These are phyloP conservation scores for Oryzias curvinotus DNA, from an alignment of 2,113 vertebrate genomes.

Conservation along the genomic window DNA sequence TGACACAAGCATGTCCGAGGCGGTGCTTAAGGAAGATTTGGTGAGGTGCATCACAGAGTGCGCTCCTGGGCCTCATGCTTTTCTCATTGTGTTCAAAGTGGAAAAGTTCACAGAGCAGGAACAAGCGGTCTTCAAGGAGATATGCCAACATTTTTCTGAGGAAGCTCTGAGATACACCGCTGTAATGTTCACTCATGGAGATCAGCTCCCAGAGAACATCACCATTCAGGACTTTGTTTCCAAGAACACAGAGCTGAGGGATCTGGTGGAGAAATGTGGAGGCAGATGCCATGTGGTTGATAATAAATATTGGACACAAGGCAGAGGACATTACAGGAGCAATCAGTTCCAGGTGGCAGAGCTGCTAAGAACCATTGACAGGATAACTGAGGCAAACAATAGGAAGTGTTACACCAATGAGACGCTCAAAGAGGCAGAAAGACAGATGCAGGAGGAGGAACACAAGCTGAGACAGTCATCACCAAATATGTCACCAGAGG, in stretches of 20 bases:
- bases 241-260: background rate
- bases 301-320: constrained; percentile 39
- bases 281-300: constrained; percentile 42
- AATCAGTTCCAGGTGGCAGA: constrained; percentile 34
- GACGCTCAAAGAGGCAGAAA: background rate
- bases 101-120: constrained; percentile 36
- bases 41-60: constrained; percentile 35
- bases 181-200: constrained; percentile 54
- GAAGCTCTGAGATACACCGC: constrained; percentile 41
- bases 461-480: background rate
- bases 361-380: constrained; percentile 34
- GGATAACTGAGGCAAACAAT: constrained; percentile 13
- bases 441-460: background rate
- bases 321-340: constrained; percentile 13
- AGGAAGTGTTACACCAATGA: constrained; percentile 42
- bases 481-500: background rate
- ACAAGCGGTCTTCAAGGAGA: constrained; percentile 4
- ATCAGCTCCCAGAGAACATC: constrained; percentile 12
- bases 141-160: constrained; percentile 24
- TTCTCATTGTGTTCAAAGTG: constrained; percentile 61
- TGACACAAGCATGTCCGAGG: constrained; percentile 7
- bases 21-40: background rate
- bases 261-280: constrained; percentile 12
- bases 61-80: constrained; percentile 53
- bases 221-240: constrained; percentile 21